Evolutionary conservation across 2,113 vertebrate species (phyloP), one percentile per base, ranked within the genome.

Genomic region (Perca flavescens): DNA sequence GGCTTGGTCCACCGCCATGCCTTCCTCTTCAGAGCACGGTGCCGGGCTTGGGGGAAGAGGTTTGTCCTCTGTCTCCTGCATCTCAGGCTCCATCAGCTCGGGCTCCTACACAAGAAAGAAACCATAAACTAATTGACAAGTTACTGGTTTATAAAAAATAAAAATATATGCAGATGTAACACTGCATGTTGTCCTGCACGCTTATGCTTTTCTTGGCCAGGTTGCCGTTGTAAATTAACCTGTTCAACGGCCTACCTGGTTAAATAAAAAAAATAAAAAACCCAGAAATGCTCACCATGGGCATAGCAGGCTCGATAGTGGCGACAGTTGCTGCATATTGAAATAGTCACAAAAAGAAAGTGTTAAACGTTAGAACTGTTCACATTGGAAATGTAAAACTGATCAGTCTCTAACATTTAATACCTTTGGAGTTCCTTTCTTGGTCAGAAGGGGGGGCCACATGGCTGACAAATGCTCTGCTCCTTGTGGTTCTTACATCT

Each of bases 401-500:
- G 4, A 11, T 15, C 50, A 28, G 6, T n/a, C 2, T 31, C 3
- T 15, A 19, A 14, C 5, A 47, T 36, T 4, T 16, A 22, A 61
- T 89, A 93, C 90, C 85, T 78, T 79, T 58, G 62, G 25, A 36
- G 63, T 80, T 82, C 65, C 47, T 88, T 22, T 40, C 73, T 77
- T 19, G 63, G 21, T 68, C 82, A 83, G 83, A 47, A 52, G 86
- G 31, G 57, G 86, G 87, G 0, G 74, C 80, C 74, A 81, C 53
- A 65, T 64, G 49, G 22, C 83, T 84, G 52, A 63, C 69, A 61
- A 80, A 21, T 15, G 61, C 83, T 90, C 56, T 90, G 68, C 89
- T 93, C 74, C 90, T 94, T 15, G 85, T 92, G 12, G 67, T 70
- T 86, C 86, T 86, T 15, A 52, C 28, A 57, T 74, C 82, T 90